Evolutionary conservation across 2,113 vertebrate species (phyloP).

Genomic region (Boulengeromyrus knoepffleri): DNA sequence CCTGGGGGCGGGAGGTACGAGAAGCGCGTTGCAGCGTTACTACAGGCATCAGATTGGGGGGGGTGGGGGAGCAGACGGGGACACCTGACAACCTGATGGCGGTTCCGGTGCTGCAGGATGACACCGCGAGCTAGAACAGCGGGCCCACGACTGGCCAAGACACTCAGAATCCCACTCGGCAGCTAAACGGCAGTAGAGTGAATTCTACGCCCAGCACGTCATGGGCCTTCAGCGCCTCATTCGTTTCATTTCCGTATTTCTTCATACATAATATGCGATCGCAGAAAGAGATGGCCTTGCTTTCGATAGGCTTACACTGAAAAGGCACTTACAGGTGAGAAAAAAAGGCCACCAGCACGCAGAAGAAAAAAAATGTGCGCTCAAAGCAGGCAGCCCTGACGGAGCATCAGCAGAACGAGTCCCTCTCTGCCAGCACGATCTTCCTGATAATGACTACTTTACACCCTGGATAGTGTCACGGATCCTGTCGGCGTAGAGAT

Average conservation of each 20-base stretch:
- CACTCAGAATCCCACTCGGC: neutral
- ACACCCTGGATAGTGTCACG: neutral
- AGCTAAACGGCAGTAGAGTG: neutral
- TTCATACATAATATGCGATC: neutral
- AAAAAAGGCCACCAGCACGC: neutral
- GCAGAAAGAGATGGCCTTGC: neutral
- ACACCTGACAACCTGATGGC: neutral
- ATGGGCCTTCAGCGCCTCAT: neutral
- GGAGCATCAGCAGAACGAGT: neutral
- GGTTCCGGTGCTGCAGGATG: neutral
- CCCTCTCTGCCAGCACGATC: neutral
- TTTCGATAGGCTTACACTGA: neutral
- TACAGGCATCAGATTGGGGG: neutral
- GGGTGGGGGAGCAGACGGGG: neutral
- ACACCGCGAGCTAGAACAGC: neutral
- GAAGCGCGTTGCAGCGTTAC: neutral
- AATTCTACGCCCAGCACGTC: neutral
- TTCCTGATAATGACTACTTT: neutral
- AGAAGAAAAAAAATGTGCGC: neutral
- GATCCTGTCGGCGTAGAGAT: neutral
- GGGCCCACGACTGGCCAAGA: neutral
- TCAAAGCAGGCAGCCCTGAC: neutral
- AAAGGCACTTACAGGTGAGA: neutral
- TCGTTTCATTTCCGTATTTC: neutral
- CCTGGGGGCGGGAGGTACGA: neutral